phyloP scores from a whole-genome alignment of 64 coral and sea anemone genomes.

The Dendrophyllia cribrosa region DNA sequence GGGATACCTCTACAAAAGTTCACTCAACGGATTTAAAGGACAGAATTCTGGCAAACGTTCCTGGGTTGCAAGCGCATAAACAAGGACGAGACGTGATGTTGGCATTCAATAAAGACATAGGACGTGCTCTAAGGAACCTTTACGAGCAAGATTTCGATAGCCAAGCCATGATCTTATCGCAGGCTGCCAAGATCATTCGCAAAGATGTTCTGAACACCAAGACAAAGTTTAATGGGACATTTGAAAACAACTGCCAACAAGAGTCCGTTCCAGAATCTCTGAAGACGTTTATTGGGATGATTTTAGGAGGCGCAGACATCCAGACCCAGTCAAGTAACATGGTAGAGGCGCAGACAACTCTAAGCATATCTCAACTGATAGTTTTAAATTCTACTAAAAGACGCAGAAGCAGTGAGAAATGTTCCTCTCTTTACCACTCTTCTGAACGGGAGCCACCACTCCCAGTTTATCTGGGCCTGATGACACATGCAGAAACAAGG shows the following conservation, averaged over 20 bases:
- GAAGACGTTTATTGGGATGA: constrained; percentile 31
- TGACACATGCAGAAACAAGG: constrained; percentile 74
- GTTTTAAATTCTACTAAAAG: no score
- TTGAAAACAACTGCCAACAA: constrained; percentile 46
- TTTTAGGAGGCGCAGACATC: constrained; percentile 25
- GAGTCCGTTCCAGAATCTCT: constrained; percentile 40
- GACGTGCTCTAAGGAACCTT: constrained; percentile 1
- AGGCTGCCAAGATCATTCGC: constrained; percentile 56
- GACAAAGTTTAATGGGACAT: constrained; percentile 36
- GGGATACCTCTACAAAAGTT: constrained; percentile 1
- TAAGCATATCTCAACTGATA: no score
- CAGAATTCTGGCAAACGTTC: constrained; percentile 13
- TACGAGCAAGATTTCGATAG: constrained; percentile 39
- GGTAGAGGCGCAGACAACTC: no score
- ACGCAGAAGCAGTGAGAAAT: no score
- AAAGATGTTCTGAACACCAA: constrained; percentile 44
- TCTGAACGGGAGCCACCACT: no score
- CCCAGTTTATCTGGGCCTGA: constrained; percentile 64
- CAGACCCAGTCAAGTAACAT: constrained; percentile 23
- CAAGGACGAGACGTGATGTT: constrained; percentile 50
- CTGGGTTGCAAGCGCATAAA: constrained; percentile 7
- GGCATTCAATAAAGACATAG: constrained; percentile 54
- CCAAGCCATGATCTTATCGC: constrained; percentile 39
- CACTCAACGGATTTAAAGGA: constrained; percentile 26
- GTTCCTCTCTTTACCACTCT: no score